Evolutionary conservation across 1,140 invertebrate genomes (phyloP).

Genomic region (Drosophila paulistorum): DNA sequence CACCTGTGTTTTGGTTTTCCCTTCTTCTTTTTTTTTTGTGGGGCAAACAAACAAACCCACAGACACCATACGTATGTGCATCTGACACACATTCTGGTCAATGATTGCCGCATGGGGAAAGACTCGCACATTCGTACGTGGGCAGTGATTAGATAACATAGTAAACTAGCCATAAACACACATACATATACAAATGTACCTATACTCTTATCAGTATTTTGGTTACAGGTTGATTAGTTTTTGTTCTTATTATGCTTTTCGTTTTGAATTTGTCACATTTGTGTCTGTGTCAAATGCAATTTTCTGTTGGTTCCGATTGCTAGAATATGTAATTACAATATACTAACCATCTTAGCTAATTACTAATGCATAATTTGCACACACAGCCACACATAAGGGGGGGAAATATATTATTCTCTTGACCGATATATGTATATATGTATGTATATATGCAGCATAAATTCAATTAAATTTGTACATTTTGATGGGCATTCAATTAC

Average conservation of each 20-base stretch:
- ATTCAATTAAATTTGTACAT: conserved; percentile 47
- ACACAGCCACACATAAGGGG: conserved; percentile 19
- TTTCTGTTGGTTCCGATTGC: conserved; percentile 4
- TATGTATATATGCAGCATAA: conserved; percentile 11
- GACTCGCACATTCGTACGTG: neutral
- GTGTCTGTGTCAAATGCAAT: conserved; percentile 52
- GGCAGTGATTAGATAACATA: conserved; percentile 55
- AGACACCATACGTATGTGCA: neutral
- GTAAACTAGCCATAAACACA: conserved; percentile 1
- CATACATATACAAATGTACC: neutral
- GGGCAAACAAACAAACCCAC: neutral
- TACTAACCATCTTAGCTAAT: conserved; percentile 36
- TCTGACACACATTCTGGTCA: conserved; percentile 7
- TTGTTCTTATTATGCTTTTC: conserved; percentile 45
- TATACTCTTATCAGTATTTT: conserved; percentile 52
- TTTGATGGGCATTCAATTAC: conserved; percentile 9
- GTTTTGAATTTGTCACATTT: conserved; percentile 3
- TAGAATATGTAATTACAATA: conserved; percentile 14
- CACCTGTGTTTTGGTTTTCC: neutral
- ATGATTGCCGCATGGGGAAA: conserved; percentile 2
- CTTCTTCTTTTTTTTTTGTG: neutral
- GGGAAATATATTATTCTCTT: neutral
- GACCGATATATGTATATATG: neutral
- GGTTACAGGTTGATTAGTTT: conserved; percentile 47
- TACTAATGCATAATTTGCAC: conserved; percentile 44